Percentiles rank a stretch among this genome's conserved stretches.
These are phyloP conservation scores for Ifrita kowaldi DNA, from an alignment of 2,113 vertebrate genomes.

Conservation along the genomic window DNA sequence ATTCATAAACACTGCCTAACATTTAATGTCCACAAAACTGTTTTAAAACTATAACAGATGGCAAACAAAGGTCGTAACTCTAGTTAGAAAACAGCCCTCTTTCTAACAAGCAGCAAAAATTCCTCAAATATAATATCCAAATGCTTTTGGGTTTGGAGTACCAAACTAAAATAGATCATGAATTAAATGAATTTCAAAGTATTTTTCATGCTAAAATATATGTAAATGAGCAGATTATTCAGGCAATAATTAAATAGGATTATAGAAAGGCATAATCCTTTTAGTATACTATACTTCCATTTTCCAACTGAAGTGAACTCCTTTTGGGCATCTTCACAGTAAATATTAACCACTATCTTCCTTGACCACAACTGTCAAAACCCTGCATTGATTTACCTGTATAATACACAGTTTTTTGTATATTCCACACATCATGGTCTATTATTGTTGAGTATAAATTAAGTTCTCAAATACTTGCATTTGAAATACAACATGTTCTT, in stretches of 20 bases:
- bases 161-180: neutral
- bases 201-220: neutral
- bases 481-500: neutral
- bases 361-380: neutral
- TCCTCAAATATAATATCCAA: neutral
- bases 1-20: neutral
- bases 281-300: neutral
- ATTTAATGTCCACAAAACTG: neutral
- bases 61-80: neutral
- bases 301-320: neutral
- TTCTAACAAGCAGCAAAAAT: neutral
- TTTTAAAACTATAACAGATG: neutral
- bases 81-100: neutral
- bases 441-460: neutral
- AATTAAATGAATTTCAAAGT: neutral
- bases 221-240: neutral
- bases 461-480: neutral
- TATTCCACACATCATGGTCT: neutral
- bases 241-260: neutral
- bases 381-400: neutral
- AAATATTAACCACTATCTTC: neutral
- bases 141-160: neutral
- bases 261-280: constrained; percentile 3
- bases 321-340: neutral
- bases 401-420: neutral